Evolutionary conservation across 2,797 vertebrate genomes (phyloP), one percentile per base, ranked within the genome.

Genomic region (Numenius phaeopus): DNA sequence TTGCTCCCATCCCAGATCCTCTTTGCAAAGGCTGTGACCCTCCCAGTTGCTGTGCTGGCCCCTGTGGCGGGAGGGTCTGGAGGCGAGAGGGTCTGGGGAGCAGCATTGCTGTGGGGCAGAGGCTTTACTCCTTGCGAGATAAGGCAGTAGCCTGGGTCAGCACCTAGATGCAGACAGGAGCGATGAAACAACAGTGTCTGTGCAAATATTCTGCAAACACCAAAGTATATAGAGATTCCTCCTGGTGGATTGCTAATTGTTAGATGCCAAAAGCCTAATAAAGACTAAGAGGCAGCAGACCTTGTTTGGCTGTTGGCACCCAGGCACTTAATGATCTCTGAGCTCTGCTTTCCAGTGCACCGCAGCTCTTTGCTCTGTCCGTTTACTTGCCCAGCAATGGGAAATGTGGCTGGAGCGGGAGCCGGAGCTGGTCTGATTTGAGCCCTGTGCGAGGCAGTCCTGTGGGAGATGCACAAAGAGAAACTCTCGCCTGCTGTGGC

Each of bases 321-420:
- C 17, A 40, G 32, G 10, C 7, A 9, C 4, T 13, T 30, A 37
- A 24, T 14, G 30, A 26, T 42, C 0, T 0, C 57, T 0, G 1
- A 47, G 22, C 50, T 76, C 54, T 52, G 26, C 66, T 57, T 42
- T 57, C 3, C 2, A 32, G 54, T 22, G 3, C 27, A 19, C 24
- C 58, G 26, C 44, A 59, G 55, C 52, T 58, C 59, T 66, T 62
- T 26, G 21, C 79, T 90, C 50, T 49, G 24, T 49, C 72, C 26
- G 1, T 76, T 78, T 78, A 39, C 54, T 44, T 18, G 5, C 14
- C 50, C 37, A 39, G 57, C 50, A 20, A 32, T n/a, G 57, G 40
- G 42, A 54, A 26, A 26, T 23, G 52, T 54, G 66, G 37, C 75
- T 24, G 26, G 32, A 65, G 42, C 6, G 18, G 19, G 64, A 76